phyloP scores from a whole-genome alignment of 1,140 invertebrate genomes.

The Diploscapter pachys region DNA sequence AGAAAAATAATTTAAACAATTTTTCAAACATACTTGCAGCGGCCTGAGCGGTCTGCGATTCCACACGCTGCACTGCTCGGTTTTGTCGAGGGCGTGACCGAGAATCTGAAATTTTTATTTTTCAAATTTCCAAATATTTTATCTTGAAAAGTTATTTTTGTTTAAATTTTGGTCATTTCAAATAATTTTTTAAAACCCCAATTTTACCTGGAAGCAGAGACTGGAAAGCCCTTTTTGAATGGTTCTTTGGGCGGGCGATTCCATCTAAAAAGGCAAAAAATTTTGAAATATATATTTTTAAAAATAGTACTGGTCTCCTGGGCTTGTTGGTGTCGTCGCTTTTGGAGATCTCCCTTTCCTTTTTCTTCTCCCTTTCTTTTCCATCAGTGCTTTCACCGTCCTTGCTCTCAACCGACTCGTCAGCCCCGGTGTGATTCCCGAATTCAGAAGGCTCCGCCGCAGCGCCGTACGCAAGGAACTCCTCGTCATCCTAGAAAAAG shows the following conservation, averaged over 20 bases:
- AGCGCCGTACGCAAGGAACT: constrained; percentile 32
- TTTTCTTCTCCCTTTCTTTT: constrained; percentile 17
- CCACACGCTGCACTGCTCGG: constrained; percentile 45
- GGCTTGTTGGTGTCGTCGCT: background rate
- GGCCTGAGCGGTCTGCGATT: constrained; percentile 39
- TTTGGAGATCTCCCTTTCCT: constrained; percentile 3
- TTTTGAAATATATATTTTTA: background rate
- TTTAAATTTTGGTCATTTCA: background rate
- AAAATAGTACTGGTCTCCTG: background rate
- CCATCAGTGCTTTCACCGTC: background rate
- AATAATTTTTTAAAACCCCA: background rate
- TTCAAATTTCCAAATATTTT: background rate
- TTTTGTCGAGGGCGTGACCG: constrained; percentile 42
- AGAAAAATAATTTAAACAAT: background rate
- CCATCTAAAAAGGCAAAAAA: background rate
- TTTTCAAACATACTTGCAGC: constrained; percentile 30
- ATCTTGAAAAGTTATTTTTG: background rate
- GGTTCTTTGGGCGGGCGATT: background rate
- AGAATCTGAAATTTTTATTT: constrained; percentile 14
- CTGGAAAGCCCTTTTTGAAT: constrained; percentile 31
- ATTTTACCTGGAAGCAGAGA: constrained; percentile 6
- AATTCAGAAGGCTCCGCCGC: constrained; percentile 16
- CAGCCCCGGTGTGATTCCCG: background rate
- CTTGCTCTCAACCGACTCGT: constrained; percentile 1
- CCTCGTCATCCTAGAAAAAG: constrained; percentile 5